A percentile compares a stretch with the other conserved stretches of the same genome.
phyloP scores from a whole-genome alignment of 2,888 invertebrate genomes.

The Clostera curtula region DNA sequence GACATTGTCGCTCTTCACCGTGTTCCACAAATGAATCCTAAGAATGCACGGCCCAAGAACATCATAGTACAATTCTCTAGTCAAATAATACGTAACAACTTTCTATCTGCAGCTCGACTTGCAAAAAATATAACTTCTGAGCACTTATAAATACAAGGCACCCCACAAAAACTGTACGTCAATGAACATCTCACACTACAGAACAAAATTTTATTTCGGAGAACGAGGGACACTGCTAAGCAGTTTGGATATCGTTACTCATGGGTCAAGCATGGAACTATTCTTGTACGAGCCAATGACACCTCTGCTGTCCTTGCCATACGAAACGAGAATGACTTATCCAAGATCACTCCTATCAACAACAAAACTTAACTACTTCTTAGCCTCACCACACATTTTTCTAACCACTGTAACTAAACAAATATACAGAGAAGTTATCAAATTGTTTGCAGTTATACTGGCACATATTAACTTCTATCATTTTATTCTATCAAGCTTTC shows the following conservation, averaged over 20 bases:
- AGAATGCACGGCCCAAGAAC: background rate
- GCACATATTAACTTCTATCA: too few relatives aligned
- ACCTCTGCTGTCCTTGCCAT: too few relatives aligned
- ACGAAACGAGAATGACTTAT: too few relatives aligned
- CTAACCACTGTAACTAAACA: too few relatives aligned
- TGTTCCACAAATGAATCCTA: background rate
- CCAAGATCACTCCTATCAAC: too few relatives aligned
- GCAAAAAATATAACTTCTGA: background rate
- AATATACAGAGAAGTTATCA: too few relatives aligned
- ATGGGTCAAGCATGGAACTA: background rate
- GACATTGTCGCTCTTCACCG: background rate
- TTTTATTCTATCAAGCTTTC: too few relatives aligned
- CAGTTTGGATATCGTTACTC: background rate
- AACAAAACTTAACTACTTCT: too few relatives aligned
- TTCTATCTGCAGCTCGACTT: background rate
- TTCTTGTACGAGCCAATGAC: background rate
- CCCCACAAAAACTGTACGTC: background rate
- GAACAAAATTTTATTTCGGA: conserved; percentile 1
- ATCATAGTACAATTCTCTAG: background rate
- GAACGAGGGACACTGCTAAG: background rate
- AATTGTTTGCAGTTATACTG: too few relatives aligned
- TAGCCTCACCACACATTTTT: too few relatives aligned
- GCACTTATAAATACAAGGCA: background rate
- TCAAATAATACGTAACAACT: background rate
- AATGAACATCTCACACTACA: background rate